Base-by-base conservation (phyloP, 2,888 invertebrate genomes). In the Uropetala carovei region DNA sequence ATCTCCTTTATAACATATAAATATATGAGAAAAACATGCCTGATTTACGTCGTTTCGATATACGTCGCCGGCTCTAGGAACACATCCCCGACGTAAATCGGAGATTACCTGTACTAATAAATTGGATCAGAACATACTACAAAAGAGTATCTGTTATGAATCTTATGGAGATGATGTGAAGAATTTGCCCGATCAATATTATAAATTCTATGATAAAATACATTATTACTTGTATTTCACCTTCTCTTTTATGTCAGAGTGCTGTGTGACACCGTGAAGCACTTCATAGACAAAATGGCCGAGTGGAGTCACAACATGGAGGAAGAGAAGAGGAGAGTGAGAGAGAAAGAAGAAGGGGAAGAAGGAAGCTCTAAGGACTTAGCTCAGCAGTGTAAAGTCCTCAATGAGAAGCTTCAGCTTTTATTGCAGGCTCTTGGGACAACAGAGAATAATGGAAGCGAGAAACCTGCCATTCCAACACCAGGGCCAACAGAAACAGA, bases 261-360 rank as follows among this genome's bases (percentile, higher is more conserved):
- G 60, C 95, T 98, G 18, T 98, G 97, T 95, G 97, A 98, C 94
- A 98, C 97, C 0, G 97, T 98, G 43, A 97, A 97, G 94, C 97
- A 98, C 93, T 97, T 98, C 94, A 96, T 97, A 58, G 95, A 96
- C 9, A 96, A 96, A 93, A 96, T 97, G 91, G 95, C 96, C 83
- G 96, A 97, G 93, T 96, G 96, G 93, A 96, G 96, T 92, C 93
- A 96, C 92, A 89, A 43, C 16, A 89, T 89, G 89, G 89, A 89
- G 13, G 89, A 89, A 18, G 89, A 89, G 9, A 64, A 64, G 16
- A 64, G 89, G 11, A 89, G 64, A 68, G 64, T 43, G 30, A 89
- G 64, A n/a, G 89, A 89, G 43, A 30, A 64, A n/a, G 95, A 95
- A 30, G 95, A 96, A 93, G 96, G 96, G 93, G 96, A 96, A 92